Conservation (phyloP, 2,113 vertebrate genomes). For the Pelodiscus sinensis region DNA sequence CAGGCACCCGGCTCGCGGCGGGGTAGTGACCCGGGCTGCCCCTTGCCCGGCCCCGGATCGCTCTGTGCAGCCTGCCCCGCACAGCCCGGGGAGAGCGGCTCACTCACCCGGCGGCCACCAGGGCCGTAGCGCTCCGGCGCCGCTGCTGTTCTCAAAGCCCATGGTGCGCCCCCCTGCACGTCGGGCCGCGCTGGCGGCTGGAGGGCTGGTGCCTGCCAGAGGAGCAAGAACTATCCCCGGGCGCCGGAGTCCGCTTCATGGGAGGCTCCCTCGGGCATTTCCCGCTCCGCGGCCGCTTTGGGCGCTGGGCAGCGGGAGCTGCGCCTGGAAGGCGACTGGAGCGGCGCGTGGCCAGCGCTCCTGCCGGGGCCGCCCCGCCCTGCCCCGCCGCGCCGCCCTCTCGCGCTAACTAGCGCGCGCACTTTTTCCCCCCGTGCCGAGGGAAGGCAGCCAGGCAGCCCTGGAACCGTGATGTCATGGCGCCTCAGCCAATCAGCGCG, state of each 20-base stretch:
- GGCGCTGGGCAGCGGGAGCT: no score
- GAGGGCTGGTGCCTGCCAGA: not conserved
- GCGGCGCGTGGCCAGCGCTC: constrained; percentile 30
- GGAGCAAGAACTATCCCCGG: not conserved
- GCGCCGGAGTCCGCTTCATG: not conserved
- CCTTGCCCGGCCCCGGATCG: no score
- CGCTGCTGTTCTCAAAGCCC: constrained; percentile 50
- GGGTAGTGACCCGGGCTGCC: no score
- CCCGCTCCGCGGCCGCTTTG: not conserved
- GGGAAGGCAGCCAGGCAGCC: not conserved
- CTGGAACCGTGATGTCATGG: constrained; percentile 67
- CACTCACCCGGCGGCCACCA: constrained; percentile 59
- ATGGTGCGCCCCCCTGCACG: constrained; percentile 32
- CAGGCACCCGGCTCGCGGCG: no score
- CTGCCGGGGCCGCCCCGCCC: constrained; percentile 59
- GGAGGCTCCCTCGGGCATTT: constrained; percentile 6
- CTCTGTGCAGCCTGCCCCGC: not conserved
- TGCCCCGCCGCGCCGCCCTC: constrained; percentile 65
- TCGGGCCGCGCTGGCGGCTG: not conserved
- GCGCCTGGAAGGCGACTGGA: constrained; percentile 1
- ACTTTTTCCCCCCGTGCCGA: constrained; percentile 39
- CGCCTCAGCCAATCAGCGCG: constrained; percentile 65
- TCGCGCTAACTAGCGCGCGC: constrained; percentile 55
- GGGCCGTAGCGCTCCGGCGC: not conserved
- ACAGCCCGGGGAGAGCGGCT: not conserved